Base-by-base conservation (phyloP, 2,888 invertebrate species). In the Pristionchus arcanus region DNA sequence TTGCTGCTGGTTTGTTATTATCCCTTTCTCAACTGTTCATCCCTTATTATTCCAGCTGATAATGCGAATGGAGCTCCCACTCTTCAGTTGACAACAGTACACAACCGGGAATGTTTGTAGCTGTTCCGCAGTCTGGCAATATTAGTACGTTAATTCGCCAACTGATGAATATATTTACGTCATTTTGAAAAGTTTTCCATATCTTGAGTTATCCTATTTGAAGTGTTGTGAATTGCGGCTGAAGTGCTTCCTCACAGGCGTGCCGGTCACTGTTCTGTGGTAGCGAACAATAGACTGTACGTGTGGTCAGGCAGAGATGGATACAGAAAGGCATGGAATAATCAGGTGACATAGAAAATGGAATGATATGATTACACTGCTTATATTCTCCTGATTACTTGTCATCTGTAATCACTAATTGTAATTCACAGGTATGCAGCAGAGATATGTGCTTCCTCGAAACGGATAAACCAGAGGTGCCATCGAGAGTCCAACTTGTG, bases 291-390 rank as follows among this genome's bases (percentile, higher is more conserved):
- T 89, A 96, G 99, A 90, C 96, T 99, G n/a, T 99, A 98, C 95
- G 97, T 99, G 91, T 99, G 99, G 99, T 98, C 98, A 59, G 99
- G 99, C 13, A 96, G 99, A 91, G 99, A 99, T 96, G 99, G 99
- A 21, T 99, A 99, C 96, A 97, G 99, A 92, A 99, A 99, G 97
- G 98, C 99, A 90, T 99, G 98, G 98, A 99, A 99, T 96, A 99
- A 98, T 96, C 99, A 99, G 97, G 98, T 98, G 25, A 19, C 19
- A 34, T 16, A 63, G 25, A 63, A 25, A 19, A 25, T n/a, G n/a
- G n/a, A 15, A 31, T 31, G 68, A 5, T n/a, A 9, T 15, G 21
- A 21, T 31, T 68, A n/a, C 68, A 68, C 13, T 68, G 11, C 7
- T n/a, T 68, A 3, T 3, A 15, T 31, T 71, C 21, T 71, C 31